phyloP scores from a whole-genome alignment of 1,140 invertebrate species.

The Papilio machaon region DNA sequence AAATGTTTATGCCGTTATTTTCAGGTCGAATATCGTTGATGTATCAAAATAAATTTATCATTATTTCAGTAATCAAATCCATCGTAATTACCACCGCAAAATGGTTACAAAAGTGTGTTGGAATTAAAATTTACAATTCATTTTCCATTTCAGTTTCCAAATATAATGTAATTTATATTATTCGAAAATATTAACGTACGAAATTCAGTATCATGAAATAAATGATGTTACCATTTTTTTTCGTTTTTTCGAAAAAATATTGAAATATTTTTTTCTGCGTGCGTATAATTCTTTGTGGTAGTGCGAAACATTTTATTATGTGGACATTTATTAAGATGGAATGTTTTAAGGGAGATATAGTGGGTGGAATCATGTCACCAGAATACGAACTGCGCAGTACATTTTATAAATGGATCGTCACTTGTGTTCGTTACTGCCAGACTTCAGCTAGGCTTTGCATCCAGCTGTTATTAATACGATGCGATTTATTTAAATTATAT shows the following conservation, averaged over 20 bases:
- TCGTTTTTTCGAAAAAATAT: not conserved
- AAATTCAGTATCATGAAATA: not conserved
- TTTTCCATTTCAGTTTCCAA: not conserved
- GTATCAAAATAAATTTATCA: not conserved
- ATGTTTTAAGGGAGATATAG: slow-evolving; percentile 11
- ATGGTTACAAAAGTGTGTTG: not conserved
- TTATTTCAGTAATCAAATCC: not conserved
- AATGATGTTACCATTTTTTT: not conserved
- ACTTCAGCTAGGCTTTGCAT: not conserved
- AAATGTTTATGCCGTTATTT: not conserved
- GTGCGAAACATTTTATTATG: slow-evolving; percentile 6
- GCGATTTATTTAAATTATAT: not conserved
- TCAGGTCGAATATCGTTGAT: not conserved
- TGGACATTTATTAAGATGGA: slow-evolving; percentile 10
- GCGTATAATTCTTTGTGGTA: not conserved
- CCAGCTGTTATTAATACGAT: not conserved
- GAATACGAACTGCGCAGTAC: not conserved
- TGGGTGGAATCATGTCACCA: not conserved
- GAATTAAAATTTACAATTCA: not conserved
- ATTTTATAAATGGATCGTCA: not conserved
- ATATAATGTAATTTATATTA: not conserved
- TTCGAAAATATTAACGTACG: not conserved
- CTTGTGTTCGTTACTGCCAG: slow-evolving; percentile 18
- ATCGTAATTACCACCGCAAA: not conserved
- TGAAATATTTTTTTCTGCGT: not conserved